Percentiles rank a stretch among this genome's conserved stretches.
Evolutionary conservation across 92 coral and sea anemone genomes (phyloP).

Genomic region (Epizoanthus fatuus): DNA sequence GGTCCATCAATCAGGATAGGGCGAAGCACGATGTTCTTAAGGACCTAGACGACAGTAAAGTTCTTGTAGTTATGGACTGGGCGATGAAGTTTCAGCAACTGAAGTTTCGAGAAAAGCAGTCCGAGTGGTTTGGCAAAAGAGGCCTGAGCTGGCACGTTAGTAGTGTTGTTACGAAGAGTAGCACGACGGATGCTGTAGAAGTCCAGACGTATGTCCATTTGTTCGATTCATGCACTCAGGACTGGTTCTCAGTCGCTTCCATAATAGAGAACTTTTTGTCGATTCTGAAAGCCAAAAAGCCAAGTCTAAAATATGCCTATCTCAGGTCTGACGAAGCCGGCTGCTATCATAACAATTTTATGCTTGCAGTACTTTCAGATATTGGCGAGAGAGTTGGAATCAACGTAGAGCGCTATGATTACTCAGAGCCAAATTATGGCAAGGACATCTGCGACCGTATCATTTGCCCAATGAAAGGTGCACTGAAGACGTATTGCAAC

Average conservation of each 20-base stretch:
- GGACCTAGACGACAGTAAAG: slow-evolving; percentile 39
- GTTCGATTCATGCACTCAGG: slow-evolving; percentile 14
- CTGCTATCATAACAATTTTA: slow-evolving; percentile 45
- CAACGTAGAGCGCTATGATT: slow-evolving; percentile 20
- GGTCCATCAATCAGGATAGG: slow-evolving; percentile 75
- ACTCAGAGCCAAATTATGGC: slow-evolving; percentile 44
- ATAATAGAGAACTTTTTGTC: slow-evolving; percentile 8
- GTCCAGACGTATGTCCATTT: slow-evolving; percentile 26
- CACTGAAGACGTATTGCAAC: slow-evolving; percentile 33
- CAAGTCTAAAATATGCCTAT: not conserved
- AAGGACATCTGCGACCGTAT: slow-evolving; percentile 48
- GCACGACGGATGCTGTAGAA: not conserved
- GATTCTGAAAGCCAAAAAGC: not conserved
- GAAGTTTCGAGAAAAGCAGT: slow-evolving; percentile 76
- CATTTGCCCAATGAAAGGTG: slow-evolving; percentile 38
- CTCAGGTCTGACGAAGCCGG: slow-evolving; percentile 48
- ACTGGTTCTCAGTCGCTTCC: not conserved
- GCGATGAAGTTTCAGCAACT: slow-evolving; percentile 79
- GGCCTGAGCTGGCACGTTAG: slow-evolving; percentile 78
- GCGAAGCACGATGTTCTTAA: slow-evolving; percentile 69
- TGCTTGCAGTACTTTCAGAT: slow-evolving; percentile 21
- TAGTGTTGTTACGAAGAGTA: slow-evolving; percentile 48
- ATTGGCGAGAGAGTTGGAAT: slow-evolving; percentile 38
- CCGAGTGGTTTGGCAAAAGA: slow-evolving; percentile 74
- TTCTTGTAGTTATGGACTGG: slow-evolving; percentile 72